These are phyloP conservation scores for Sepiola atlantica DNA, from an alignment of 2,888 invertebrate genomes.

Conservation along the genomic window DNA sequence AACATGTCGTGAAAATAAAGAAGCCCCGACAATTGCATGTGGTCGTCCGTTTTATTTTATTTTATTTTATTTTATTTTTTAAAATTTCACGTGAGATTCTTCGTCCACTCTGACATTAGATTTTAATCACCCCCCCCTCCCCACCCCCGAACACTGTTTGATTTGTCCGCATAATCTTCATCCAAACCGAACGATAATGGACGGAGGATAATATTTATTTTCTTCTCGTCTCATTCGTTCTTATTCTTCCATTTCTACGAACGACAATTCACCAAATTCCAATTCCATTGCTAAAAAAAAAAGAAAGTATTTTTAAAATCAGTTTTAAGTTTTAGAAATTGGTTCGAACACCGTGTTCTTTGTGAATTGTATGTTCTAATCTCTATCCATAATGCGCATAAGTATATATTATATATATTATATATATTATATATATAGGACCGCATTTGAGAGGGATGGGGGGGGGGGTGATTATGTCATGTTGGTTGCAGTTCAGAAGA, in stretches of 20 bases:
- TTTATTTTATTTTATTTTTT: too few species aligned
- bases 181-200: neutral
- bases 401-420: constrained; percentile 20
- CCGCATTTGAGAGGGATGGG: neutral
- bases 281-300: neutral
- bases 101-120: neutral
- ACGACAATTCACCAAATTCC: neutral
- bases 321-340: neutral
- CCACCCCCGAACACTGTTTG: too few species aligned
- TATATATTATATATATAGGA: too few species aligned
- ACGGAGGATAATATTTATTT: neutral
- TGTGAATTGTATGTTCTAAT: neutral
- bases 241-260: neutral
- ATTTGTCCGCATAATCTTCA: neutral
- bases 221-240: neutral
- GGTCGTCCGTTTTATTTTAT: neutral
- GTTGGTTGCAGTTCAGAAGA: neutral
- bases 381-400: constrained; percentile 2
- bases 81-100: neutral
- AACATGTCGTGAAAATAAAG: too few species aligned
- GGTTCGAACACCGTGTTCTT: neutral
- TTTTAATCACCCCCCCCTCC: neutral
- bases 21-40: constrained; percentile 32
- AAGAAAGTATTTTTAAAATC: neutral
- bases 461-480: neutral